Conservation (phyloP, 2,113 vertebrate species). For the Pipa parva region DNA sequence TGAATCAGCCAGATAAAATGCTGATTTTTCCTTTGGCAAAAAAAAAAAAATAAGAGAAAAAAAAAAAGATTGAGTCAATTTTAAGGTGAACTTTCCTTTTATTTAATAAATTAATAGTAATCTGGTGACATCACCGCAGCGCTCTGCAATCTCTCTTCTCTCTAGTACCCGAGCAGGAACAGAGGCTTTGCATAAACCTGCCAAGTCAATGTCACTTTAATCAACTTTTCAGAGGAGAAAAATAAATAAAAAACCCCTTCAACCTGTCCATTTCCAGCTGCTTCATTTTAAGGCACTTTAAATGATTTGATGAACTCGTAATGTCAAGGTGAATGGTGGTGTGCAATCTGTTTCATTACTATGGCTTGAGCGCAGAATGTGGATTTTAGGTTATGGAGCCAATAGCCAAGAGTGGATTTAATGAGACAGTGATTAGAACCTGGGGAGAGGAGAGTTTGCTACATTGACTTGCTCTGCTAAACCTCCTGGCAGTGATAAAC, state of each 20-base stretch:
- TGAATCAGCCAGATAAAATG: too few relatives aligned
- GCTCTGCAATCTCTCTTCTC: background rate
- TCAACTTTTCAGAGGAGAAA: slow-evolving; percentile 1
- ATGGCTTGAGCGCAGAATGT: background rate
- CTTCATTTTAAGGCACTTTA: slow-evolving; percentile 20
- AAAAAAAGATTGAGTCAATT: too few relatives aligned
- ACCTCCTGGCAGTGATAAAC: too few relatives aligned
- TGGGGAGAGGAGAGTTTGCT: too few relatives aligned
- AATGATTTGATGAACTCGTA: slow-evolving; percentile 29
- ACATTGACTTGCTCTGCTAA: too few relatives aligned
- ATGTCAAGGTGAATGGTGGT: slow-evolving; percentile 27
- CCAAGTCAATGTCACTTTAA: slow-evolving; percentile 30
- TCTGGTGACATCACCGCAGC: too few relatives aligned
- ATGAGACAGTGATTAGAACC: slow-evolving; percentile 14
- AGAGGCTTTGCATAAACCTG: background rate
- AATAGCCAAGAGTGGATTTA: background rate
- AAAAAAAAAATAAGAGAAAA: too few relatives aligned
- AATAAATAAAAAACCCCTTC: slow-evolving; percentile 14
- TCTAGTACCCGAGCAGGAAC: background rate
- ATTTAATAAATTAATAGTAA: too few relatives aligned
- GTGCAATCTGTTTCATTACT: slow-evolving; percentile 6
- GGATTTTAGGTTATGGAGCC: slow-evolving; percentile 13
- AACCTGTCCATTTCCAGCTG: slow-evolving; percentile 14
- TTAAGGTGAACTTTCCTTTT: too few relatives aligned
- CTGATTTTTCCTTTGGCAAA: too few relatives aligned